A percentile compares a stretch with the other conserved stretches of the same genome.
These are phyloP conservation scores for Odocoileus virginianus DNA, from an alignment of 2,113 vertebrate species.

Conservation along the genomic window DNA sequence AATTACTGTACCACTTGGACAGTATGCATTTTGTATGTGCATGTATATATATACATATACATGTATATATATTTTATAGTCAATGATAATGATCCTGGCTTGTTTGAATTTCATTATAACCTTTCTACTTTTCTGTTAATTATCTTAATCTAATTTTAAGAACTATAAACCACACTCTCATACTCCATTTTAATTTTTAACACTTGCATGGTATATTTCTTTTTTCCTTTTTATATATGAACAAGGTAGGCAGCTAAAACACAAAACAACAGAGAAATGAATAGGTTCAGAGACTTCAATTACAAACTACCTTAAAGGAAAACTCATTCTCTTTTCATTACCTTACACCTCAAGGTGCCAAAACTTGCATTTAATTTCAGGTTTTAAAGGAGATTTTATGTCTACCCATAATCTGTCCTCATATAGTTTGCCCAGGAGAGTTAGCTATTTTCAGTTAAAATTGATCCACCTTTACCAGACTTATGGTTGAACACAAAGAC, in stretches of 20 bases:
- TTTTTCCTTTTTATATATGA: neutral
- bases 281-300: neutral
- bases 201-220: neutral
- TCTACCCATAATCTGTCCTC: neutral
- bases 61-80: neutral
- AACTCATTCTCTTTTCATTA: conserved; percentile 52
- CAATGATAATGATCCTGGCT: neutral
- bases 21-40: neutral
- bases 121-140: neutral
- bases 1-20: neutral
- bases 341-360: conserved; percentile 6
- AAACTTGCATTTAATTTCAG: conserved; percentile 34
- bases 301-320: conserved; percentile 26
- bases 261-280: neutral
- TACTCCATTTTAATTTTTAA: conserved; percentile 34
- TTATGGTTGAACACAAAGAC: neutral
- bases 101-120: neutral
- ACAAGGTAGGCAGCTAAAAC: neutral
- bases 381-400: conserved; percentile 19
- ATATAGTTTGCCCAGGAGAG: conserved; percentile 6
- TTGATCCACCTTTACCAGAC: conserved; percentile 18
- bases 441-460: conserved; percentile 26
- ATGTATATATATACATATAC: neutral
- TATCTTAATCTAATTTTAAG: neutral
- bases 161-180: neutral